A percentile compares a stretch with the other conserved stretches of the same genome.
Conservation (phyloP, 2,113 vertebrate genomes). For the Labeo rohita region DNA sequence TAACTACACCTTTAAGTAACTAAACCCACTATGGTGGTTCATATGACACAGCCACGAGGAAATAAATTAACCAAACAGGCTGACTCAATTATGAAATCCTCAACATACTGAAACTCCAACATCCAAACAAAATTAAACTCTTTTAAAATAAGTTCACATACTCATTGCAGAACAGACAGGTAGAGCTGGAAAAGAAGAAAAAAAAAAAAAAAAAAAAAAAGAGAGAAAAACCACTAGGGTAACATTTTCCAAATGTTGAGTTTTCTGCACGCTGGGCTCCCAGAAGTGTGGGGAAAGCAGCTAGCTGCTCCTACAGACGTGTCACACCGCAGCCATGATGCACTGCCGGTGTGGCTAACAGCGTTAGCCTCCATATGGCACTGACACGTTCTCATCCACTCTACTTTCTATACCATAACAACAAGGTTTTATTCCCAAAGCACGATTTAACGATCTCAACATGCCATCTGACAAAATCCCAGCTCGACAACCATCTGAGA, state of each 20-base stretch:
- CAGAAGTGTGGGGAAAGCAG: neutral
- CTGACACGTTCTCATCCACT: neutral
- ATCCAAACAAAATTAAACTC: neutral
- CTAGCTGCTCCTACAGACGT: slow-evolving; percentile 39
- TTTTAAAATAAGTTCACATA: neutral
- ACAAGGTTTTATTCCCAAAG: neutral
- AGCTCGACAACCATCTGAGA: neutral
- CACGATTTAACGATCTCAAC: neutral
- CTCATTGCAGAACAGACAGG: neutral
- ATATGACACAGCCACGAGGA: neutral
- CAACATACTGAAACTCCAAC: neutral
- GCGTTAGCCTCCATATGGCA: slow-evolving; percentile 35
- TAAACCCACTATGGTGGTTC: neutral
- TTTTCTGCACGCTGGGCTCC: neutral
- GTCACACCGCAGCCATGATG: slow-evolving; percentile 48
- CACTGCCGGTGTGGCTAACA: slow-evolving; percentile 1
- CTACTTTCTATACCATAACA: neutral
- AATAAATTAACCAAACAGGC: neutral
- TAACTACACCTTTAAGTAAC: neutral
- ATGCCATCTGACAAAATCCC: neutral
- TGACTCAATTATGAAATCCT: neutral
- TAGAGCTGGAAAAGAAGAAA: no score
- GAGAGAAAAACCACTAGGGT: neutral
- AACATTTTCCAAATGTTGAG: neutral
- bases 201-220: no score